Percentiles rank a stretch among this genome's conserved stretches.
phyloP scores from a whole-genome alignment of 2,888 invertebrate species.

The Orgyia antiqua region DNA sequence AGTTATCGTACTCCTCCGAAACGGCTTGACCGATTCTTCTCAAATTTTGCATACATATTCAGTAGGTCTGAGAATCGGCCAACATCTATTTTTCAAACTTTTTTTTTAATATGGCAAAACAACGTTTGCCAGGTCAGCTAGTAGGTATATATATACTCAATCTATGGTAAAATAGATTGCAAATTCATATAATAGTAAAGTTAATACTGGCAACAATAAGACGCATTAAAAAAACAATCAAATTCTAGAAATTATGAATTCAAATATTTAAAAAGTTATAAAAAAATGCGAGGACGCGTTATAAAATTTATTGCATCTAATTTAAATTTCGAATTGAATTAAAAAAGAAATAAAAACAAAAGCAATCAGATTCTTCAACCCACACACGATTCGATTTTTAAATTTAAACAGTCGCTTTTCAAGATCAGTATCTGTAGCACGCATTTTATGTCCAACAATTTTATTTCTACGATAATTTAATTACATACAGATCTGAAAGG shows the following conservation, averaged over 20 bases:
- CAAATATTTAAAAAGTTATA: conserved; percentile 4
- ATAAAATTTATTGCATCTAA: conserved; percentile 21
- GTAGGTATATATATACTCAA: no score
- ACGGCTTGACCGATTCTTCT: no score
- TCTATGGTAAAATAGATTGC: no score
- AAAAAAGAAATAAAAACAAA: conserved; percentile 10
- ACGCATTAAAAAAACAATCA: no score
- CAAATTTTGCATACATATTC: no score
- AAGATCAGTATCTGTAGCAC: conserved; percentile 11
- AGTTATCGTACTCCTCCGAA: no score
- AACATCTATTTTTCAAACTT: no score
- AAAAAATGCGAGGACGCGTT: conserved; percentile 9
- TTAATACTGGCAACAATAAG: no score
- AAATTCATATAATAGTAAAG: no score
- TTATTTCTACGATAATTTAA: conserved; percentile 16
- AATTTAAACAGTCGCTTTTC: conserved; percentile 9
- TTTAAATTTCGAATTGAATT: conserved; percentile 26
- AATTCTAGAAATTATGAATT: background rate
- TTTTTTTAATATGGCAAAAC: no score
- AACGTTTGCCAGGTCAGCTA: no score
- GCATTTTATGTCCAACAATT: conserved; percentile 12
- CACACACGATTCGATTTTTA: conserved; percentile 7
- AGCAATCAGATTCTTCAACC: conserved; percentile 7
- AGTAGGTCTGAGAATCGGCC: no score
- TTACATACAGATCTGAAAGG: conserved; percentile 7